Base-by-base conservation (phyloP, 2,113 vertebrate genomes). In the Perca fluviatilis region DNA sequence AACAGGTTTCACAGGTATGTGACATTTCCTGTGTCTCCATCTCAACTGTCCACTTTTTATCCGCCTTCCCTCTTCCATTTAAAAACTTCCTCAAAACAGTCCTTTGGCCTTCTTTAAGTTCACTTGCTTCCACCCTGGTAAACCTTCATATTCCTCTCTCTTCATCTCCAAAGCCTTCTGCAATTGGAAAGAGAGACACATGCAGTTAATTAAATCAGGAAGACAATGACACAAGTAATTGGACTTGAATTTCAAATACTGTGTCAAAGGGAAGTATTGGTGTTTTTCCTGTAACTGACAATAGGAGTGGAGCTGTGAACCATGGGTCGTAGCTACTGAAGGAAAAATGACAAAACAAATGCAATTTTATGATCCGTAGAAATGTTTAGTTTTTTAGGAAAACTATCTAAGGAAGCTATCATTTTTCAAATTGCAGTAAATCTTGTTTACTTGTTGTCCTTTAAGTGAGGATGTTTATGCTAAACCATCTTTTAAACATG, bases 71-170 rank as follows among this genome's bases (percentile, higher is more conserved):
- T 82, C 78, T 72, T 78, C 18, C 12, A 1, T 69, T 51, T n/a
- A 33, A 33, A 78, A 43, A 68, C 51, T 19, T 21, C 64, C 93
- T 94, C 58, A 99, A 95, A 99, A 99, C 81, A 99, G 96, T 91
- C 98, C 98, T 94, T 97, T 99, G 33, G 96, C 95, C 82, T 99
- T 99, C 94, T 99, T 99, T 66, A 99, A 61, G 83, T 99, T 99
- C 85, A 97, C 97, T 93, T 99, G 98, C 90, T 99, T 99, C 98
- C 98, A 99, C 71, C 96, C 95, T 15, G 98, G 98, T 85, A 99
- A 94, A 4, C 95, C 69, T 49, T 94, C 96, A 82, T 96, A 99
- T 68, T 99, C 97, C 1, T 97, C 97, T 86, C 97, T 96, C 0
- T 91, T 96, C 96, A 99, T 97, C 65, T 98, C 97, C 68, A 99